Evolutionary conservation across 2,113 vertebrate species (phyloP).

Genomic region (Pica pica): DNA sequence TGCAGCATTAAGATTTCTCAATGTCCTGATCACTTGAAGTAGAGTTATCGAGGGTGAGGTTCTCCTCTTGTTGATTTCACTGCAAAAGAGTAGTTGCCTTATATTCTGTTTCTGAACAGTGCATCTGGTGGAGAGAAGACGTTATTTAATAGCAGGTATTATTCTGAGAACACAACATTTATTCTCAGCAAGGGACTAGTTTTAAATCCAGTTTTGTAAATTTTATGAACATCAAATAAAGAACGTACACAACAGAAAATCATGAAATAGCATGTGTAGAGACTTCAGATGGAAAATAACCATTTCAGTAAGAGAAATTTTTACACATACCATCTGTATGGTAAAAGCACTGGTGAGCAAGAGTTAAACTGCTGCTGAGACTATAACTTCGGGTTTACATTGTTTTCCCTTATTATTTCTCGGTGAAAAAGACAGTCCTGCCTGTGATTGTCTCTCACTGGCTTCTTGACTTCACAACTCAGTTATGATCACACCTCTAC

Average conservation of each 20-base stretch:
- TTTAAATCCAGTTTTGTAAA: neutral
- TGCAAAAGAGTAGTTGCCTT: neutral
- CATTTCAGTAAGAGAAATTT: neutral
- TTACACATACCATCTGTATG: neutral
- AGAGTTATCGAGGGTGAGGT: neutral
- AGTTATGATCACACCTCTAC: neutral
- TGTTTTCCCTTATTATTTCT: neutral
- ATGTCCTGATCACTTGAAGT: neutral
- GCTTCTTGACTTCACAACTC: neutral
- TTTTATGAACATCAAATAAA: neutral
- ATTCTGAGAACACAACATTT: neutral
- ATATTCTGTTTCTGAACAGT: neutral
- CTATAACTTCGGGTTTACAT: neutral
- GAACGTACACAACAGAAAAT: neutral
- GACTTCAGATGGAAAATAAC: neutral
- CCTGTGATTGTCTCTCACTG: neutral
- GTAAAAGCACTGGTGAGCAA: neutral
- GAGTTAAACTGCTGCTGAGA: neutral
- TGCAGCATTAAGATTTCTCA: neutral
- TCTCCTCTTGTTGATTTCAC: neutral
- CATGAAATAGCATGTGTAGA: neutral
- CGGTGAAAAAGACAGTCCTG: neutral
- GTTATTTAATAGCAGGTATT: neutral
- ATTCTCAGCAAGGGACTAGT: neutral
- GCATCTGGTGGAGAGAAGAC: neutral